A percentile compares a stretch with the other conserved stretches of the same genome.
Conservation (phyloP, 1,140 invertebrate genomes). For the Melitaea cinxia region DNA sequence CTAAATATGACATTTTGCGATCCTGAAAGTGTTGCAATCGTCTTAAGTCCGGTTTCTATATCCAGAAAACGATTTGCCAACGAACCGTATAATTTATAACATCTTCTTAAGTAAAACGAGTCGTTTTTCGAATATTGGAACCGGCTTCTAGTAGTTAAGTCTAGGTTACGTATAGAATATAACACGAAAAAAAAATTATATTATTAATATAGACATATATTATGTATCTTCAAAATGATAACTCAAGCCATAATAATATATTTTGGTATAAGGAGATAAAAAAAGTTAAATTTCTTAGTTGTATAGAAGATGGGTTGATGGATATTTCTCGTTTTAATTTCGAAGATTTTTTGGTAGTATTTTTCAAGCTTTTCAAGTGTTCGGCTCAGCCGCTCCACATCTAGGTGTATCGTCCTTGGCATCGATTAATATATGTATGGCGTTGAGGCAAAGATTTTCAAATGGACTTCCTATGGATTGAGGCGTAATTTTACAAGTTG, state of each 20-base stretch:
- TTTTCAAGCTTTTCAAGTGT: constrained; percentile 49
- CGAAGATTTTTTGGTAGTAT: constrained; percentile 39
- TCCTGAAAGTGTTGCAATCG: constrained; percentile 77
- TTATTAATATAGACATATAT: constrained; percentile 70
- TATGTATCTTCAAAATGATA: constrained; percentile 76
- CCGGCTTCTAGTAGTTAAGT: too few relatives aligned
- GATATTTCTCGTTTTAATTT: constrained; percentile 36
- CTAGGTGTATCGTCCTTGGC: constrained; percentile 34
- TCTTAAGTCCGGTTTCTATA: too few relatives aligned
- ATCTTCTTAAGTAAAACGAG: too few relatives aligned
- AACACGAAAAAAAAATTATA: constrained; percentile 70
- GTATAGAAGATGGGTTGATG: constrained; percentile 58
- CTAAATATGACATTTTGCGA: constrained; percentile 73
- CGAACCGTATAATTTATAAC: too few relatives aligned
- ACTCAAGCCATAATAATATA: constrained; percentile 81
- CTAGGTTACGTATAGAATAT: constrained; percentile 73
- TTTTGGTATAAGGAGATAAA: constrained; percentile 78
- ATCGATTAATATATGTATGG: constrained; percentile 39
- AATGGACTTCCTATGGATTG: constrained; percentile 19
- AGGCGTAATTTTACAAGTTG: constrained; percentile 24
- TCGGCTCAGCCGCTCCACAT: constrained; percentile 54
- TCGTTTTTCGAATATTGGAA: too few relatives aligned
- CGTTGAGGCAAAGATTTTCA: constrained; percentile 34
- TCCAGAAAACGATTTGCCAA: too few relatives aligned
- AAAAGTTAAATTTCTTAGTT: constrained; percentile 68